Evolutionary conservation across 1,140 invertebrate species (phyloP), one percentile per base, ranked within the genome.

Genomic region (Drosophila burlai): DNA sequence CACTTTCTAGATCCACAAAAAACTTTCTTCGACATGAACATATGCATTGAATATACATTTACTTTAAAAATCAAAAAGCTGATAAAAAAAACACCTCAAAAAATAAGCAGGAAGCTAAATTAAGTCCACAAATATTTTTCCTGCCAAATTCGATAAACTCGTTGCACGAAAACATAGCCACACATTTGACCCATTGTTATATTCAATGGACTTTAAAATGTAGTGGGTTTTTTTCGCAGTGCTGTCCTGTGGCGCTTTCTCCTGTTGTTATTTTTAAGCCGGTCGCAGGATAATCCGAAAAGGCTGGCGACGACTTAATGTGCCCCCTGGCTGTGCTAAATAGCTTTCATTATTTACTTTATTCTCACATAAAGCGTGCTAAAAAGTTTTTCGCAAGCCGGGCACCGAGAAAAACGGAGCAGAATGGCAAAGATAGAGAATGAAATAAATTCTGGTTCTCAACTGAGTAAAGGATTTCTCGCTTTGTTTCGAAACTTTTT

Each of bases 301-400:
- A 73, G 52, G 69, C 54, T 57, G 61, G 60, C 64, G 60, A 76
- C 81, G 80, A 79, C 78, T 89, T 89, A 84, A 89, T 84, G 79
- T 59, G 81, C 81, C 78, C 85, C 74, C 66, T 74, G 78, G 81
- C 75, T 81, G 78, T 84, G 75, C 78, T 89, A 89, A 89, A 89
- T 89, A 90, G 85, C 81, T 73, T 82, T 85, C 85, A 89, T 89
- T 90, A 89, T 89, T 89, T 89, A 76, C 75, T 81, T 89, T 85
- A 86, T 81, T 78, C 52, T 61, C 65, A 61, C 76, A 83, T 77
- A 83, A 87, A 80, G 62, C 58, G 62, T 52, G 49, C 80, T 52
- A 54, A 71, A 36, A 80, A 81, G 58, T 76, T 80, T 62, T 74
- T 58, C 67, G 62, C 64, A 72, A 47, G 21, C 45, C 38, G 47